Evolutionary conservation across 2,888 invertebrate genomes (phyloP), one percentile per base, ranked within the genome.

Genomic region (Eulithis prunata): DNA sequence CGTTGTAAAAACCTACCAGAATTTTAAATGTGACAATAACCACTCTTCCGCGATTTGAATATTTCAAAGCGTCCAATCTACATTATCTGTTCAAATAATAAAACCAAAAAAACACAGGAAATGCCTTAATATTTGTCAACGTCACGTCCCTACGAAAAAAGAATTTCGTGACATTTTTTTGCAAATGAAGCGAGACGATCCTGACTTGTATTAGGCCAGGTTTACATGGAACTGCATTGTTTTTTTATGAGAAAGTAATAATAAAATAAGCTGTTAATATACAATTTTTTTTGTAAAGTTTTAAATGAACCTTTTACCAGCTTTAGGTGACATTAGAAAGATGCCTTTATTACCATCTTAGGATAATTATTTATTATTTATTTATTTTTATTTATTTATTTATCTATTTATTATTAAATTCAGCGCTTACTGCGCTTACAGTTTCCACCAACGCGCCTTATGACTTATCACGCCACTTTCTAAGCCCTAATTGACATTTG

Each of bases 61-160:
- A 73, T 75, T 75, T 76, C 75, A 77, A 84, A 86, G 84, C 83
- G 82, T 81, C 80, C 83, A 86, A 86, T 88, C 84, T 81, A 81
- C 87, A 90, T 89, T 88, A 88, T 89, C 86, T 86, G 82, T 86
- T 83, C 86, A 83, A 90, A 90, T 87, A 21, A 88, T 86, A 82
- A 84, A 81, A 83, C 82, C 84, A 81, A 85, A 80, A 81, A 76
- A 80, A 78, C 81, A 80, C 82, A 78, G 89, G 90, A 91, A 91
- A 91, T 89, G 90, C 83, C 81, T 89, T 90, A 90, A 82, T 87
- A 91, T 92, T 91, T 91, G 90, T 92, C 92, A 92, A 91, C 79
- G 92, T 92, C 92, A 90, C 76, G 75, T 85, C 87, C 87, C 90
- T 78, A 79, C 78, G 79, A 83, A 88, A 87, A 87, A 86, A 79